Evolutionary conservation across 2,113 vertebrate genomes (phyloP).

Genomic region (Echinops telfairi): DNA sequence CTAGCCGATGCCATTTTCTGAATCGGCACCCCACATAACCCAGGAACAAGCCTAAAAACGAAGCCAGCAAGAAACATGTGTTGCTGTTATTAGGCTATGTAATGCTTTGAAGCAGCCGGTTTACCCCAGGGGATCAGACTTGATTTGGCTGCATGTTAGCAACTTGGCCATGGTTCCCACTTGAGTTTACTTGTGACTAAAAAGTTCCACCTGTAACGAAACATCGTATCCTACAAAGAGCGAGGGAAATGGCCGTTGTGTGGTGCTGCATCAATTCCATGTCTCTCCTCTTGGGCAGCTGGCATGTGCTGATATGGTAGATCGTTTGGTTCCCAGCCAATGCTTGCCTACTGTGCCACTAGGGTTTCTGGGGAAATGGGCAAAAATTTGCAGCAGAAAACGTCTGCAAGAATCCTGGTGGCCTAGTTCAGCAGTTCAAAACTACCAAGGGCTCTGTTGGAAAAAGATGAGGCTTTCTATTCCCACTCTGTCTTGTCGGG

Average conservation of each 20-base stretch:
- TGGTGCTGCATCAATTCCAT: background rate
- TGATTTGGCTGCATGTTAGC: slow-evolving; percentile 12
- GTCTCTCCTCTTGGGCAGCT: background rate
- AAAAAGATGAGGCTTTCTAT: no score
- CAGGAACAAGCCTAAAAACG: no score
- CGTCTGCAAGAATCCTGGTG: background rate
- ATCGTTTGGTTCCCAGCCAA: background rate
- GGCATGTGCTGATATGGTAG: background rate
- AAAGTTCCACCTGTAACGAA: background rate
- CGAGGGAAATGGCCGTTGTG: background rate
- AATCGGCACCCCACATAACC: no score
- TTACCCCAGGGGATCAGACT: background rate
- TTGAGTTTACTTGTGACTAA: background rate
- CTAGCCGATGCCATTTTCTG: no score
- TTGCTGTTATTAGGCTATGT: no score
- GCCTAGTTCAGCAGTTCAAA: no score
- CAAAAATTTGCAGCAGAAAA: background rate
- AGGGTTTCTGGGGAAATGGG: background rate
- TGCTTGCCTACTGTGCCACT: background rate
- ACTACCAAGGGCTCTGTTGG: no score
- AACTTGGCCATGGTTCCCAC: background rate
- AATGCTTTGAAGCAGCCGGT: background rate
- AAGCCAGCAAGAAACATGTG: no score
- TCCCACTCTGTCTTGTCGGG: no score
- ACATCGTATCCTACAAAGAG: background rate